These are phyloP conservation scores for Poeciliopsis paucimaculata DNA, from an alignment of 2,797 vertebrate species.

Conservation along the genomic window DNA sequence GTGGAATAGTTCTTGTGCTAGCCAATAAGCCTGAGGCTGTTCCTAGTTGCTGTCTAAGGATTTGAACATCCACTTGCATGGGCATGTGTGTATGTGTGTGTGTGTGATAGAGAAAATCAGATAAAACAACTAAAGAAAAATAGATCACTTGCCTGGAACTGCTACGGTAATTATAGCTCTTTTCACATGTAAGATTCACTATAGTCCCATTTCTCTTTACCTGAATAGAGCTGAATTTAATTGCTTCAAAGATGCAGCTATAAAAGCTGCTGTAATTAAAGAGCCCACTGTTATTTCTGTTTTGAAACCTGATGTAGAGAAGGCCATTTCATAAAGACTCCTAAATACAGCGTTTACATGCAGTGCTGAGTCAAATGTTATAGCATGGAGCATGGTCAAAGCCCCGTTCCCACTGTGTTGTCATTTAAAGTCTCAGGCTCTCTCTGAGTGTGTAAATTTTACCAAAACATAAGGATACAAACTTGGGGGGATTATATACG, in stretches of 20 bases:
- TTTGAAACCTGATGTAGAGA: not conserved
- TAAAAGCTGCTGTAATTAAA: not conserved
- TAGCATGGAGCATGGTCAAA: not conserved
- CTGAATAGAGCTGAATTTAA: not conserved
- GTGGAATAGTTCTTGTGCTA: not conserved
- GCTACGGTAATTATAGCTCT: not conserved
- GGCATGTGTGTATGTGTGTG: not conserved
- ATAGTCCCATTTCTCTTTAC: constrained; percentile 1
- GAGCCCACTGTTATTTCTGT: not conserved
- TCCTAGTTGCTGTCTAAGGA: not conserved
- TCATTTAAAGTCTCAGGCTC: not conserved
- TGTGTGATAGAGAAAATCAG: not conserved
- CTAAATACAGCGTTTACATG: not conserved
- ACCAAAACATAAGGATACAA: not conserved
- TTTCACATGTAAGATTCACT: not conserved
- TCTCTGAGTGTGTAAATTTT: not conserved
- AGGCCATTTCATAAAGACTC: not conserved
- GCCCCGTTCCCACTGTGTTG: not conserved
- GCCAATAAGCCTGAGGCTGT: constrained; percentile 3
- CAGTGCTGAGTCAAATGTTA: not conserved
- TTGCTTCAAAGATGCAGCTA: not conserved
- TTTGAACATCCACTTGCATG: not conserved
- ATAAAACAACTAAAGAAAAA: constrained; percentile 8
- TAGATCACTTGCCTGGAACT: not conserved
- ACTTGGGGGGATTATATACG: not conserved